These are phyloP conservation scores for Columba janthina DNA, from an alignment of 2,113 vertebrate genomes.

Conservation along the genomic window DNA sequence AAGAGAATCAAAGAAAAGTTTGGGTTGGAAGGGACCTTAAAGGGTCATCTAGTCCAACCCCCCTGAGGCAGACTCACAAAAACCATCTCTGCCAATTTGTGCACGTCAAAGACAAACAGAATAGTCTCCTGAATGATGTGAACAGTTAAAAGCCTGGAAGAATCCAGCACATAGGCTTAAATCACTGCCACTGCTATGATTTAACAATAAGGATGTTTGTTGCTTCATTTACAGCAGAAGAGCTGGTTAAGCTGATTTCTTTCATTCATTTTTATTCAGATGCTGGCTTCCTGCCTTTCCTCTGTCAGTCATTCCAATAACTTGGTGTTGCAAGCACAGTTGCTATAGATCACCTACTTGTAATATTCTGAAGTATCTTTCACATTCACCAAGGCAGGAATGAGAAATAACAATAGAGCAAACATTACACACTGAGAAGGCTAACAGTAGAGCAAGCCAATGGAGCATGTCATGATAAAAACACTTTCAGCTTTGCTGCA, in stretches of 20 bases:
- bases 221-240: background rate
- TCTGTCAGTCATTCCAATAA: background rate
- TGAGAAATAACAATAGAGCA: fast-evolving
- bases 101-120: background rate
- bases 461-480: background rate
- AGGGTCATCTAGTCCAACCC: background rate
- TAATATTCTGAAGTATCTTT: background rate
- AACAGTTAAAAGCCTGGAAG: background rate
- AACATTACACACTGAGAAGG: background rate
- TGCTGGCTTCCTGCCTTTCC: background rate
- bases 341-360: background rate
- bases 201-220: background rate
- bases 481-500: background rate
- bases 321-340: background rate
- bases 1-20: background rate
- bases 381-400: background rate
- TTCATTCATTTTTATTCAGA: background rate
- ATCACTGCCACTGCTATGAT: background rate
- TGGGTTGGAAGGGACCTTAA: background rate
- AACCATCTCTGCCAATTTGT: background rate
- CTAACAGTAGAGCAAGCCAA: background rate
- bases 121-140: background rate
- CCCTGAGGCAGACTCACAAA: background rate
- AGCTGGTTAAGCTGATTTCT: background rate
- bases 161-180: background rate